These are phyloP conservation scores for Philaethria dido DNA, from an alignment of 2,888 invertebrate species.

Conservation along the genomic window DNA sequence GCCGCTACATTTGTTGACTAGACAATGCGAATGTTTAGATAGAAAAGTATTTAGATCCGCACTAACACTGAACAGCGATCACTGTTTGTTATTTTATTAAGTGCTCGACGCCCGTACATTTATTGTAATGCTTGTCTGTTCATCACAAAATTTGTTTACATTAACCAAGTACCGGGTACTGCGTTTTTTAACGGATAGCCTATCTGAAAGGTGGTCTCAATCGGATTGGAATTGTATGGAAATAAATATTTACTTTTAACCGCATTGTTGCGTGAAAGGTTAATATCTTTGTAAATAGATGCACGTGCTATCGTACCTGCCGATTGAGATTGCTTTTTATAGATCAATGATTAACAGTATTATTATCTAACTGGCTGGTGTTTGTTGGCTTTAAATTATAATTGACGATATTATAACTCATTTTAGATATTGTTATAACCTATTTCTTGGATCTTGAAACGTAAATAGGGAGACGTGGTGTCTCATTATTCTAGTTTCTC, in stretches of 20 bases:
- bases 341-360: constrained; percentile 34
- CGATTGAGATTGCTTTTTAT: constrained; percentile 60
- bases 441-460: not conserved
- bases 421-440: not conserved
- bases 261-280: constrained; percentile 74
- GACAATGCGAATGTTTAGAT: constrained; percentile 76
- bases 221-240: constrained; percentile 60
- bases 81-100: constrained; percentile 78
- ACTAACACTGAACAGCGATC: constrained; percentile 66
- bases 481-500: too few species aligned
- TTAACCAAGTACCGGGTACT: constrained; percentile 56
- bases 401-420: not conserved
- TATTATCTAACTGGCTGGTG: constrained; percentile 11
- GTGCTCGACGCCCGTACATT: constrained; percentile 70
- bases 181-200: constrained; percentile 37
- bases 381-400: not conserved
- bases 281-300: constrained; percentile 72
- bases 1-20: constrained; percentile 56
- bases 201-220: constrained; percentile 17
- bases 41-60: constrained; percentile 68
- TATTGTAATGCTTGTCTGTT: constrained; percentile 71
- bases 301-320: constrained; percentile 51
- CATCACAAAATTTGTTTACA: constrained; percentile 71
- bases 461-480: not conserved
- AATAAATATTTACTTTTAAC: constrained; percentile 74